Conservation (phyloP, 2,888 invertebrate species). For the Crocallis elinguaria region DNA sequence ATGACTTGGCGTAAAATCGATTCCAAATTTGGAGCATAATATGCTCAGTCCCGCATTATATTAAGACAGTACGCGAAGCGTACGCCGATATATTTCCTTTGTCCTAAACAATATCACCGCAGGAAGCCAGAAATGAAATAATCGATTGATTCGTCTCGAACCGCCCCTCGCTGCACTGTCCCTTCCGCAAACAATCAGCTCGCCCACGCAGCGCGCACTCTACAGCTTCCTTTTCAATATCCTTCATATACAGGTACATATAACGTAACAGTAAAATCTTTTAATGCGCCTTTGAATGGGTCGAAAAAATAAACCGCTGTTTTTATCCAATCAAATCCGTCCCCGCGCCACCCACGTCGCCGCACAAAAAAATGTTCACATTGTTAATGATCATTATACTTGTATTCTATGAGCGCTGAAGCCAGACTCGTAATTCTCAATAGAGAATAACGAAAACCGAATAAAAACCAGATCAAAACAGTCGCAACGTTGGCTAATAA, state of each 20-base stretch:
- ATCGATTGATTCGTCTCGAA: constrained; percentile 13
- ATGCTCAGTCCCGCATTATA: no score
- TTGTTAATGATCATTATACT: constrained; percentile 17
- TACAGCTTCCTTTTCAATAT: constrained; percentile 4
- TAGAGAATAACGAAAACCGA: neutral
- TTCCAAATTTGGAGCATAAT: no score
- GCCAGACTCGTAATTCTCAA: constrained; percentile 1
- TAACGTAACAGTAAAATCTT: neutral
- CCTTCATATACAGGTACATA: neutral
- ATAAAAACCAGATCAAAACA: neutral
- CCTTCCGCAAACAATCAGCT: constrained; percentile 1
- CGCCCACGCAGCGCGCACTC: neutral
- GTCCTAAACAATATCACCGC: neutral
- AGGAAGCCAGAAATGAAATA: neutral
- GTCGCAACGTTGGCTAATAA: no score
- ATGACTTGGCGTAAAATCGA: no score
- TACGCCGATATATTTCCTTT: neutral
- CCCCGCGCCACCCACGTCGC: constrained; percentile 16
- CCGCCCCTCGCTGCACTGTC: constrained; percentile 5
- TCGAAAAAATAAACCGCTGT: constrained; percentile 14
- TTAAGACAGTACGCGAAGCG: neutral
- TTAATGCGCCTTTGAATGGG: neutral
- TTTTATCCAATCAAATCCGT: constrained; percentile 2
- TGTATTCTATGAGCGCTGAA: neutral
- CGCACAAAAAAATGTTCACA: constrained; percentile 18